phyloP scores from a whole-genome alignment of 2,888 invertebrate genomes.

The Anthophora plumipes region DNA sequence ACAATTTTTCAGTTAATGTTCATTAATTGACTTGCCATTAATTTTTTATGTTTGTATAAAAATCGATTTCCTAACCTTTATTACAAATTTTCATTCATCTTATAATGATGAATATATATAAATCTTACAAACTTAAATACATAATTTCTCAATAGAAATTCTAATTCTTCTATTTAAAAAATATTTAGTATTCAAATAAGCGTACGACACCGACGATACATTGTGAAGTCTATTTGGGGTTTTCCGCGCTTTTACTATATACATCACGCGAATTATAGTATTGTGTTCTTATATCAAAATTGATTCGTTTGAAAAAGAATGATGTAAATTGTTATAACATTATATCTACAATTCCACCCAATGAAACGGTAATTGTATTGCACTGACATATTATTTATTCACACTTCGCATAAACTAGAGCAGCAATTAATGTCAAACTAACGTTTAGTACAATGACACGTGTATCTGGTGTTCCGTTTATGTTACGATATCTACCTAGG shows the following conservation, averaged over 20 bases:
- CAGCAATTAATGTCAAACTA: neutral
- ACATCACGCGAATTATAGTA: neutral
- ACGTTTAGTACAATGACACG: neutral
- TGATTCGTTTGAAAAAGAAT: neutral
- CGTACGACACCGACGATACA: neutral
- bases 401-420: neutral
- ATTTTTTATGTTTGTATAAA: neutral
- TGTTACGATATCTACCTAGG: neutral
- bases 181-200: neutral
- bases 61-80: slow-evolving; percentile 41
- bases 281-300: neutral
- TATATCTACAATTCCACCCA: neutral
- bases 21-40: neutral
- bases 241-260: neutral
- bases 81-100: slow-evolving; percentile 11
- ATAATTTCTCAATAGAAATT: neutral
- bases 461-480: neutral
- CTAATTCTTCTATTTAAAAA: neutral
- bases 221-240: neutral
- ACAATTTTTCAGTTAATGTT: neutral
- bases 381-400: neutral
- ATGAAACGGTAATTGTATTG: neutral
- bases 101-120: neutral
- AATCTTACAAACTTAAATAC: neutral
- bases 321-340: neutral